These are phyloP conservation scores for Anhinga anhinga DNA, from an alignment of 2,113 vertebrate species.

Conservation along the genomic window DNA sequence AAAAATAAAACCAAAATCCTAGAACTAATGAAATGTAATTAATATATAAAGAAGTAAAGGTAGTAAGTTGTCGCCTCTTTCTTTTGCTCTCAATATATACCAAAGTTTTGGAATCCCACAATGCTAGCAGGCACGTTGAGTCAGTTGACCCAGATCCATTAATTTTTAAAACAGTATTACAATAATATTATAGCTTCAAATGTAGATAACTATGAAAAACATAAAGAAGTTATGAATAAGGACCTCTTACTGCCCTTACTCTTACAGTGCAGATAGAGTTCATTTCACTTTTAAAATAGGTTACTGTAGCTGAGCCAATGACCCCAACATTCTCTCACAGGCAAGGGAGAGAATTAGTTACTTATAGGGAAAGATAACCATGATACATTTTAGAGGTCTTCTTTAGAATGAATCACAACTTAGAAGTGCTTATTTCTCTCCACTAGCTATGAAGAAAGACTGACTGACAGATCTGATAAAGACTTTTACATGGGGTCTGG, in stretches of 20 bases:
- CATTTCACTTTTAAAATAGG: background rate
- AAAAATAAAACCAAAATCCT: background rate
- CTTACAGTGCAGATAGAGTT: background rate
- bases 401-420: background rate
- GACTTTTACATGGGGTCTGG: background rate
- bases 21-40: background rate
- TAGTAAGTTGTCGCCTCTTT: background rate
- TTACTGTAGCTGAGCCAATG: background rate
- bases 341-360: background rate
- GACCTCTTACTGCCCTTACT: background rate
- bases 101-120: background rate
- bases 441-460: background rate
- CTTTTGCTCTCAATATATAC: background rate
- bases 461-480: background rate
- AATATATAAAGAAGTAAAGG: background rate
- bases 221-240: background rate
- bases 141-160: background rate
- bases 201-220: background rate
- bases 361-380: background rate
- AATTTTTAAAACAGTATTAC: background rate
- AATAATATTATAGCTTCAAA: background rate
- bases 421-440: background rate
- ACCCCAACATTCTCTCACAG: background rate
- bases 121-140: background rate
- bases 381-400: background rate